Conservation (phyloP, 1,140 invertebrate genomes). For the Pseudomyrmex sp. region DNA sequence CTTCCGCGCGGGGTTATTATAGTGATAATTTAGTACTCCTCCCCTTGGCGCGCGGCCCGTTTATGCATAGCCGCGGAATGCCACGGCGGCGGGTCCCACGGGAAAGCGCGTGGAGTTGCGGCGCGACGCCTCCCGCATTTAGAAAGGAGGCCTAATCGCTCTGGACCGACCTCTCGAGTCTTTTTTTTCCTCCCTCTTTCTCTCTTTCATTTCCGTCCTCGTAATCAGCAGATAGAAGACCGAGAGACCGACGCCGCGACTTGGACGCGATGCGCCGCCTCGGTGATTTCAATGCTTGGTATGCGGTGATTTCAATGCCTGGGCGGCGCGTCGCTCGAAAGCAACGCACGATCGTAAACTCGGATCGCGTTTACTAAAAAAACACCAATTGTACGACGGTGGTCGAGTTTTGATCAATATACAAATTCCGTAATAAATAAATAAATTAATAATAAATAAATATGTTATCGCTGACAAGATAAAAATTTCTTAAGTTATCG, state of each 20-base stretch:
- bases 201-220: slow-evolving; percentile 22
- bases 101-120: slow-evolving; percentile 65
- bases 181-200: background rate
- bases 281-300: slow-evolving; percentile 45
- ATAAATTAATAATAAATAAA: too few relatives aligned
- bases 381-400: slow-evolving; percentile 23
- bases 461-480: too few relatives aligned
- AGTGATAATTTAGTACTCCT: slow-evolving; percentile 81
- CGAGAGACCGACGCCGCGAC: slow-evolving; percentile 27
- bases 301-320: slow-evolving; percentile 18
- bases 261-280: slow-evolving; percentile 42
- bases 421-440: background rate
- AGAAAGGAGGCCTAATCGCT: slow-evolving; percentile 64
- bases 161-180: slow-evolving; percentile 7
- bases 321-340: slow-evolving; percentile 1
- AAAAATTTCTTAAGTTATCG: too few relatives aligned
- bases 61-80: slow-evolving; percentile 77
- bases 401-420: slow-evolving; percentile 21
- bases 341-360: slow-evolving; percentile 30
- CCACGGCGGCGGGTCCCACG: slow-evolving; percentile 67
- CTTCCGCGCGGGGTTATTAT: slow-evolving; percentile 80
- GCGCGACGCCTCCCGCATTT: slow-evolving; percentile 64
- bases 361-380: background rate
- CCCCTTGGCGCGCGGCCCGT: slow-evolving; percentile 64
- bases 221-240: slow-evolving; percentile 24